Percentiles rank a stretch among this genome's conserved stretches.
These are phyloP conservation scores for Mayetiola destructor DNA, from an alignment of 2,888 invertebrate species.

Conservation along the genomic window DNA sequence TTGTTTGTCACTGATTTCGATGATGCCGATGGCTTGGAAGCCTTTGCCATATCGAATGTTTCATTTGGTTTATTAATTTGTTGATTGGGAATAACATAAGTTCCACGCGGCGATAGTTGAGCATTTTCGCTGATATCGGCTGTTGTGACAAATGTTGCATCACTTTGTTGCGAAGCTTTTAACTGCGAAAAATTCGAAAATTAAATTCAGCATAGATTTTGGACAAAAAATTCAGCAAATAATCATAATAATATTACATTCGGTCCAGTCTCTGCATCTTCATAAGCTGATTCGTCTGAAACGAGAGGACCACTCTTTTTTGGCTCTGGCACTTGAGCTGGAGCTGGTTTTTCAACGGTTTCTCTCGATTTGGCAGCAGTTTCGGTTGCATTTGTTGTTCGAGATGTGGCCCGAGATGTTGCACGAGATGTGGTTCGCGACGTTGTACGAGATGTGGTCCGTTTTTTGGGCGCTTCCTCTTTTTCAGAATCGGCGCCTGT, in stretches of 20 bases:
- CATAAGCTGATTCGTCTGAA: conserved; percentile 30
- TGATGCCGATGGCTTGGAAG: neutral
- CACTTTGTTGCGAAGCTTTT: conserved; percentile 14
- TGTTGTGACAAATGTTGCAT: conserved; percentile 23
- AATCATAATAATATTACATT: neutral
- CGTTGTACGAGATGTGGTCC: too few relatives aligned
- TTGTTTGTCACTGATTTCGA: neutral
- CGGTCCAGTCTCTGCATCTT: conserved; percentile 29
- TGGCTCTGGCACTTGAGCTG: neutral
- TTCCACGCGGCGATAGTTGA: neutral
- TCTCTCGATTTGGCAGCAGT: too few relatives aligned
- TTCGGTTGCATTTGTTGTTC: too few relatives aligned
- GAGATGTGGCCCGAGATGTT: too few relatives aligned
- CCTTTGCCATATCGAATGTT: neutral
- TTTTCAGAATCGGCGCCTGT: too few relatives aligned
- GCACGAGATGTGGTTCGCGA: too few relatives aligned
- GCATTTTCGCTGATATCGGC: neutral
- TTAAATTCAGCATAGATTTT: too few relatives aligned
- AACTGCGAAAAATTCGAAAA: neutral
- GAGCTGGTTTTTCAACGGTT: too few relatives aligned
- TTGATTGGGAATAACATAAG: neutral
- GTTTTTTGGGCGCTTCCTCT: too few relatives aligned
- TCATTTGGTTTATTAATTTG: neutral
- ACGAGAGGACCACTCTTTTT: neutral
- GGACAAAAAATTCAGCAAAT: neutral